Evolutionary conservation across 2,113 vertebrate genomes (phyloP).

Genomic region (Corydoras maculifer): DNA sequence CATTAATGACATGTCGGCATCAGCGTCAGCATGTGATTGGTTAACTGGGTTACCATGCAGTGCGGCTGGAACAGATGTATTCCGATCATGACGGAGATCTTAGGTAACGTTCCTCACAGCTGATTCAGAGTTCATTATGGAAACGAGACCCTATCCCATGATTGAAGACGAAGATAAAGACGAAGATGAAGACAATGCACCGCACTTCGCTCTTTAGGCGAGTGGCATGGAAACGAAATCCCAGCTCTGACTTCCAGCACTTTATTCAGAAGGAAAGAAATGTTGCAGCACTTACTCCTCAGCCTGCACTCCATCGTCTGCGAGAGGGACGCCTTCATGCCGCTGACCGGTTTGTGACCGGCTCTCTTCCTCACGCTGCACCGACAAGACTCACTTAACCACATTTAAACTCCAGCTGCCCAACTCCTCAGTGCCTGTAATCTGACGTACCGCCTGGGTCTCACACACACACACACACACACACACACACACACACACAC

Average conservation of each 20-base stretch:
- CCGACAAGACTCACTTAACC: neutral
- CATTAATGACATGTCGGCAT: too few relatives aligned
- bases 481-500: neutral
- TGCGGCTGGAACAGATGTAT: too few relatives aligned
- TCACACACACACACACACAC: conserved; percentile 12
- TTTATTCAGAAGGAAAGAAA: neutral
- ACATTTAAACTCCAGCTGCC: conserved; percentile 4
- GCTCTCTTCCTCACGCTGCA: neutral
- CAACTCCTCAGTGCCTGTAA: neutral
- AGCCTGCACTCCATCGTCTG: neutral
- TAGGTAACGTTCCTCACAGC: too few relatives aligned
- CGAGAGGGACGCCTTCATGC: neutral
- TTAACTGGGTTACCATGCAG: too few relatives aligned
- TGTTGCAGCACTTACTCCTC: neutral
- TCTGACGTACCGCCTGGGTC: conserved; percentile 26
- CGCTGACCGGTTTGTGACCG: neutral
- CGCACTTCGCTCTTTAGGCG: too few relatives aligned
- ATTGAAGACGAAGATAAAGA: neutral
- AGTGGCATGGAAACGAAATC: neutral
- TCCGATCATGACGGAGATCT: too few relatives aligned
- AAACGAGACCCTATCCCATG: too few relatives aligned
- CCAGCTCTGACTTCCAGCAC: neutral
- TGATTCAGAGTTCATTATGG: too few relatives aligned
- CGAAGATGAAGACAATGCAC: neutral
- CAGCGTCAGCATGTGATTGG: too few relatives aligned